Evolutionary conservation across 2,888 invertebrate genomes (phyloP).

Genomic region (Epsilonema sp.): DNA sequence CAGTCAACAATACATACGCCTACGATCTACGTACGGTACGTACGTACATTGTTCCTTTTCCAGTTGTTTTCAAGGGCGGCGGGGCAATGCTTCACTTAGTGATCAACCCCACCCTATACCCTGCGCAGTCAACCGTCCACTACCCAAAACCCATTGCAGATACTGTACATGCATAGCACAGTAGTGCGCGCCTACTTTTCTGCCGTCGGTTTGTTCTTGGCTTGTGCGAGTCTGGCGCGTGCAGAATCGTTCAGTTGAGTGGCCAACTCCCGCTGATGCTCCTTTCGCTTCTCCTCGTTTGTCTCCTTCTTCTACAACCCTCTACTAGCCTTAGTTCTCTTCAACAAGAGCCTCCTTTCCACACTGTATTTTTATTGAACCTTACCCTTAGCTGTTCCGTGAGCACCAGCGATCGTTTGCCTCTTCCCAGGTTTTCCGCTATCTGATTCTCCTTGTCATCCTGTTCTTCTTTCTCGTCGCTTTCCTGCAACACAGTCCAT

Average conservation of each 20-base stretch:
- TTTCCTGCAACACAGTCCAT: slow-evolving; percentile 12
- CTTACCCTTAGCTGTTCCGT: slow-evolving; percentile 27
- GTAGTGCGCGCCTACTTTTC: slow-evolving; percentile 22
- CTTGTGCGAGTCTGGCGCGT: slow-evolving; percentile 67
- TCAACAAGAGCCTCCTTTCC: no score
- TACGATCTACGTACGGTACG: no score
- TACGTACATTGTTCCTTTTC: no score
- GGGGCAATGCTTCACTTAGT: no score
- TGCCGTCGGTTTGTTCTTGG: slow-evolving; percentile 33
- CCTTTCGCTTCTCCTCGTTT: slow-evolving; percentile 85
- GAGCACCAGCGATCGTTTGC: slow-evolving; percentile 25
- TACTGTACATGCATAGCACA: neutral
- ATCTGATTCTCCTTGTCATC: slow-evolving; percentile 35
- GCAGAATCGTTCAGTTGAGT: slow-evolving; percentile 75
- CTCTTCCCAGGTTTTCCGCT: slow-evolving; percentile 18
- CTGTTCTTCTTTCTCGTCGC: slow-evolving; percentile 49
- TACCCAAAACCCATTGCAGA: slow-evolving; percentile 29
- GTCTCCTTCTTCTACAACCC: slow-evolving; percentile 38
- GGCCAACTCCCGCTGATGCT: slow-evolving; percentile 85
- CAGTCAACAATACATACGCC: no score
- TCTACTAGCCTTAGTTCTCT: no score
- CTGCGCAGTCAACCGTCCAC: no score
- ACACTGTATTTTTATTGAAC: no score
- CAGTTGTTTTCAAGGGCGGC: no score
- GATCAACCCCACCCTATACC: no score